Base-by-base conservation (phyloP, 2,797 vertebrate species). In the Characodon lateralis region DNA sequence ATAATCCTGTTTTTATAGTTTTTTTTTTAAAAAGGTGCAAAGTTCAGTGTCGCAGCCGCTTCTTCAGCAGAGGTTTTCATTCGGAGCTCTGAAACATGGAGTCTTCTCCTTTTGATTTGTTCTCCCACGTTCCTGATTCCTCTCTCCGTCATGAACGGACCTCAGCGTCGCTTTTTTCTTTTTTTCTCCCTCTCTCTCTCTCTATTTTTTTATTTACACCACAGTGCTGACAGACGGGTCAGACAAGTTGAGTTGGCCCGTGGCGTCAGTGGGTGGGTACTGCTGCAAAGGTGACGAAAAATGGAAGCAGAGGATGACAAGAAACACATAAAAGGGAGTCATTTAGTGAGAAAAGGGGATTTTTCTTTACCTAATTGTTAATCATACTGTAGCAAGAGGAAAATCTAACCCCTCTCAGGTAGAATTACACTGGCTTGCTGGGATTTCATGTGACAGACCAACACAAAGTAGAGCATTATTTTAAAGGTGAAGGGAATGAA, bases 221-320 rank as follows among this genome's bases (percentile, higher is more conserved):
- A 99, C 98, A 61, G 98, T 99, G 96, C 98, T 99, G 96, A 99
- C 98, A 89, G 98, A 99, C 90, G 98, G 98, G 95, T 99, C 98
- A 56, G 98, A 99, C 94, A 99, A 95, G 96, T 99, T 99, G 95
- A 99, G 98, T 94, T 99, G 98, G 93, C 98, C 98, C 14, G 98
- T 97, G 96, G 98, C 98, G 96, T 99, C 98, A 83, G 98, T 98
- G 90, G 98, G 98, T 90, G 98, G 98, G 91, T 95, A 99, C 92
- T 99, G 98, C 98, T 99, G 98, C 93, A 97, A 96, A 92, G 74
- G 89, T 95, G 89, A 86, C 89, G 74, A 90, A 66, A 92, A 79
- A 83, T 73, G 73, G 78, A 78, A 53, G 74, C 58, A 46, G 58
- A 79, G 66, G 74, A 75, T 71, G 71, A 77, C 69, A 58, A 78